Evolutionary conservation across 2,888 invertebrate genomes (phyloP).

Genomic region (Eutolmus rufibarbis): DNA sequence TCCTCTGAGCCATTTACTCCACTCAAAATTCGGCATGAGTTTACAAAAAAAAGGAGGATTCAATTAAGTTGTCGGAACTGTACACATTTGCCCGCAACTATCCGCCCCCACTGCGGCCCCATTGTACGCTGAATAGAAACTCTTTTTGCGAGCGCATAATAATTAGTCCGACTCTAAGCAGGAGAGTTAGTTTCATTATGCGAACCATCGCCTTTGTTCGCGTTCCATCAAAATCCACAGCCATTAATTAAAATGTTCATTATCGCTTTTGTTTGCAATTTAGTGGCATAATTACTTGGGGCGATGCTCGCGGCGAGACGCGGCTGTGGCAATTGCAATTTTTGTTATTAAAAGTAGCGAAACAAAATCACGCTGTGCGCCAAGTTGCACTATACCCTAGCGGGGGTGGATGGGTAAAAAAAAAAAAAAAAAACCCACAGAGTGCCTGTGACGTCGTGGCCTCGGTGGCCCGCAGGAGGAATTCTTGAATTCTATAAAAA

Average conservation of each 20-base stretch:
- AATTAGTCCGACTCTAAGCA: not conserved
- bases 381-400: not conserved
- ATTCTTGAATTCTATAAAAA: not conserved
- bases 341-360: not conserved
- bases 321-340: not conserved
- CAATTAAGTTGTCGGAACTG: not conserved
- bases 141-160: not conserved
- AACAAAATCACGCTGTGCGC: not conserved
- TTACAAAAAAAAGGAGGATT: not conserved
- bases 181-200: not conserved
- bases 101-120: not conserved
- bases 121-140: not conserved
- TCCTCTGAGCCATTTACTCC: not conserved
- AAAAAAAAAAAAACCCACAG: not conserved
- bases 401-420: not conserved
- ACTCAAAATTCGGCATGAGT: not conserved
- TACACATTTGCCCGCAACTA: not conserved
- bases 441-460: not conserved
- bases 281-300: not conserved
- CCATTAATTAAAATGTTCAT: slow-evolving; percentile 17
- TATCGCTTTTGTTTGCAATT: slow-evolving; percentile 2
- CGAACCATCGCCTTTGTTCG: not conserved
- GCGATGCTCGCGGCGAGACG: not conserved
- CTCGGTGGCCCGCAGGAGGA: not conserved
- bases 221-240: not conserved